A percentile compares a stretch with the other conserved stretches of the same genome.
Evolutionary conservation across 2,797 vertebrate species (phyloP).

Genomic region (Enteromius fasciolatus): DNA sequence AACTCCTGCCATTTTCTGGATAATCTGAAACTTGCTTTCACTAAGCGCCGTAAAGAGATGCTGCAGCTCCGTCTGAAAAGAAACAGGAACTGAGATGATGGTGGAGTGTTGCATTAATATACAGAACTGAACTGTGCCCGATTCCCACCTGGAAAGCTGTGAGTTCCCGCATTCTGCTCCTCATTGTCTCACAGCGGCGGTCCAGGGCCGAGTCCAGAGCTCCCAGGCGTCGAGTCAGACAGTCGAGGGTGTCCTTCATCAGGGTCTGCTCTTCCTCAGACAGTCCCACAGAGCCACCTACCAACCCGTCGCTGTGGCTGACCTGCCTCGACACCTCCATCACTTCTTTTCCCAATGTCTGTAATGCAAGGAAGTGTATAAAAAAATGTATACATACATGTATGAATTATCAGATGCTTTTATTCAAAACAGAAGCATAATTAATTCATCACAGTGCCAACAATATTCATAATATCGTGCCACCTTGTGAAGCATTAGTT

Average conservation of each 20-base stretch:
- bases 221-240: conserved; percentile 83
- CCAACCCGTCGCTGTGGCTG: conserved; percentile 83
- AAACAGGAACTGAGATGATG: conserved; percentile 15
- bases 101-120: background rate
- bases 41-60: conserved; percentile 84
- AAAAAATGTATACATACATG: background rate
- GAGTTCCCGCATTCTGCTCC: conserved; percentile 86
- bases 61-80: conserved; percentile 87
- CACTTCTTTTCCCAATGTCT: conserved; percentile 90
- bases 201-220: conserved; percentile 86
- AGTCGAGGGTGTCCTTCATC: conserved; percentile 83
- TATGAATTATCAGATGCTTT: background rate
- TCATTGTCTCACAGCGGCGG: conserved; percentile 86
- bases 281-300: conserved; percentile 80
- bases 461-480: background rate
- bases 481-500: background rate
- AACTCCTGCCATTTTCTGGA: conserved; percentile 87
- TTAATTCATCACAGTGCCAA: background rate
- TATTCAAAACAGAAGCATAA: background rate
- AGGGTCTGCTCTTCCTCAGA: conserved; percentile 77
- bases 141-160: conserved; percentile 82
- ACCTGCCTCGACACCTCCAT: conserved; percentile 87
- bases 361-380: conserved; percentile 29
- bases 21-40: conserved; percentile 87
- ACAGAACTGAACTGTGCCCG: background rate